Conservation (phyloP, 2,888 invertebrate genomes). For the Dicycla oo region DNA sequence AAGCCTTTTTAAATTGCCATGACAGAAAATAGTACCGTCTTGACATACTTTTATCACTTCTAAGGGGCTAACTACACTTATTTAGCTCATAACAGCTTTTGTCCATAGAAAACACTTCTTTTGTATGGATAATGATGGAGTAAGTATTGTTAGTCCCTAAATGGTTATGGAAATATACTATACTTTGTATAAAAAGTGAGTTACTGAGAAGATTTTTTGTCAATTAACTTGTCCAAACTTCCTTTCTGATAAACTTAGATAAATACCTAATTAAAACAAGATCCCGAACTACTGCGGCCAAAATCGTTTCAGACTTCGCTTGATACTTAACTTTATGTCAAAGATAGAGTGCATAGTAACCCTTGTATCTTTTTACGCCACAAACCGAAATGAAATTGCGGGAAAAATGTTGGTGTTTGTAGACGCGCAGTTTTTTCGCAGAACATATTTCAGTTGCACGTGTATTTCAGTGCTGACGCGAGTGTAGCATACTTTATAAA, state of each 20-base stretch:
- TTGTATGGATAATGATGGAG: no score
- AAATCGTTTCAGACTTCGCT: no score
- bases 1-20: background rate
- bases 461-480: conserved; percentile 29
- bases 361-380: conserved; percentile 9
- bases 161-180: background rate
- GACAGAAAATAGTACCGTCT: background rate
- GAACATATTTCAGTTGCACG: conserved; percentile 35
- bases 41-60: background rate
- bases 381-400: conserved; percentile 4
- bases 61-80: no score
- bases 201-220: background rate
- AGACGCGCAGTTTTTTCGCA: conserved; percentile 32
- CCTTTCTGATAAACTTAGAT: background rate
- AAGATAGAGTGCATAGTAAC: background rate
- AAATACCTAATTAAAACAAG: no score
- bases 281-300: no score
- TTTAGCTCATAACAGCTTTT: no score
- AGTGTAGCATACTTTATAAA: conserved; percentile 39
- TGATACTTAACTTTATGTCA: background rate
- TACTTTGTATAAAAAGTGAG: background rate
- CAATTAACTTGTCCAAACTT: background rate
- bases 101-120: no score
- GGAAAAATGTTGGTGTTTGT: conserved; percentile 1
- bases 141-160: no score